Evolutionary conservation across 2,888 invertebrate genomes (phyloP).

Genomic region (Meloe dianella): DNA sequence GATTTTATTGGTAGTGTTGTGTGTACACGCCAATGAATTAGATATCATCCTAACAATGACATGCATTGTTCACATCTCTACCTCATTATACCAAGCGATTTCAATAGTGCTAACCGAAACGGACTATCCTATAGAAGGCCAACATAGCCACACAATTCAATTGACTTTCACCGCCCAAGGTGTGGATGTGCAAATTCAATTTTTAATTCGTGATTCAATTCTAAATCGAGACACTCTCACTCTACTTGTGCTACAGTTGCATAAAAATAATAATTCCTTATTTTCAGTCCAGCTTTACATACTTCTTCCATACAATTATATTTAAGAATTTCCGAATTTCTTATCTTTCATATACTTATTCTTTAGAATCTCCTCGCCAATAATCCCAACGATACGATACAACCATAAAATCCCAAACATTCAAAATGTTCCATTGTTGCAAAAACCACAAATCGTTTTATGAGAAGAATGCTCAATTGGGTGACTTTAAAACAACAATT

Average conservation of each 20-base stretch:
- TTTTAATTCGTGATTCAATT: neutral
- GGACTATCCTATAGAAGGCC: constrained; percentile 2
- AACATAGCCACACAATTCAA: neutral
- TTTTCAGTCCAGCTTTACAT: neutral
- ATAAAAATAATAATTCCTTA: neutral
- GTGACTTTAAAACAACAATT: constrained; percentile 26
- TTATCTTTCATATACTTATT: neutral
- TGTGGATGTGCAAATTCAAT: neutral
- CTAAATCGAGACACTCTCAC: neutral
- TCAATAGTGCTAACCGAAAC: constrained; percentile 1
- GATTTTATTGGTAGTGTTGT: constrained; percentile 23
- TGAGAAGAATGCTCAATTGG: constrained; percentile 48
- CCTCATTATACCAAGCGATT: constrained; percentile 12
- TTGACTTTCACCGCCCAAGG: constrained; percentile 10
- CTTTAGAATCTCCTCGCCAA: neutral
- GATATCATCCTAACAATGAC: constrained; percentile 13
- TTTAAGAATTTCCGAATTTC: constrained; percentile 1
- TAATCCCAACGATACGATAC: constrained; percentile 25
- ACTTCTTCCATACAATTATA: neutral
- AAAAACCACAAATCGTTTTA: constrained; percentile 57
- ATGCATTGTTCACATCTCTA: constrained; percentile 17
- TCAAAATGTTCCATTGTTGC: constrained; percentile 59
- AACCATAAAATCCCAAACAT: constrained; percentile 57
- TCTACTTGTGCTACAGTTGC: neutral
- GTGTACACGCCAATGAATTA: constrained; percentile 13